Evolutionary conservation across 2,888 invertebrate species (phyloP).

Genomic region (Hypercompe scribonia): DNA sequence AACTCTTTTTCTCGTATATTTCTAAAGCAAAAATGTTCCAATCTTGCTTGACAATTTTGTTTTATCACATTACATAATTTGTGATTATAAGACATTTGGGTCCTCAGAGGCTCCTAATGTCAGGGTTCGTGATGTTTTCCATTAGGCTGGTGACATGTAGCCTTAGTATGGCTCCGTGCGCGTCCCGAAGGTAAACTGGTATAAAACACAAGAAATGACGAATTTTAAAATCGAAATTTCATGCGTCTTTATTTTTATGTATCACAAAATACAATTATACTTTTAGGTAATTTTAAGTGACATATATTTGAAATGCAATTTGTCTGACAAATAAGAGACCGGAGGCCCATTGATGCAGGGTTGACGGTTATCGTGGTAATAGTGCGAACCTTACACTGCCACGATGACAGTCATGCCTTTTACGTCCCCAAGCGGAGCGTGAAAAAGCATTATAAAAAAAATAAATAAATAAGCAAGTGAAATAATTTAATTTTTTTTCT

Average conservation of each 20-base stretch:
- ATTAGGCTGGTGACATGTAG: constrained; percentile 70
- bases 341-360: too few relatives aligned
- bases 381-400: too few relatives aligned
- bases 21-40: not conserved
- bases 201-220: not conserved
- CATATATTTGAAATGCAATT: too few relatives aligned
- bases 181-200: constrained; percentile 52
- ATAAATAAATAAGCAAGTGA: too few relatives aligned
- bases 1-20: not conserved
- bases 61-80: constrained; percentile 24
- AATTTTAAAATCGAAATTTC: not conserved
- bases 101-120: constrained; percentile 60
- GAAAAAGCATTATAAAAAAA: too few relatives aligned
- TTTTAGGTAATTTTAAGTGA: too few relatives aligned
- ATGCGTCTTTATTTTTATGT: not conserved
- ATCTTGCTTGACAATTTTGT: not conserved
- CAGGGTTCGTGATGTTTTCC: constrained; percentile 73
- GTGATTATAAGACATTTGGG: constrained; percentile 50
- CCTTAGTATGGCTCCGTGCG: constrained; percentile 59
- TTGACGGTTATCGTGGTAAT: too few relatives aligned
- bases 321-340: too few relatives aligned
- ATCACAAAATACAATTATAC: too few relatives aligned
- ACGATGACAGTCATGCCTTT: too few relatives aligned
- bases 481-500: too few relatives aligned
- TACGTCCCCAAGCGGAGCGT: too few relatives aligned